Conservation (phyloP, 2,888 invertebrate genomes). For the Diaperis boleti region DNA sequence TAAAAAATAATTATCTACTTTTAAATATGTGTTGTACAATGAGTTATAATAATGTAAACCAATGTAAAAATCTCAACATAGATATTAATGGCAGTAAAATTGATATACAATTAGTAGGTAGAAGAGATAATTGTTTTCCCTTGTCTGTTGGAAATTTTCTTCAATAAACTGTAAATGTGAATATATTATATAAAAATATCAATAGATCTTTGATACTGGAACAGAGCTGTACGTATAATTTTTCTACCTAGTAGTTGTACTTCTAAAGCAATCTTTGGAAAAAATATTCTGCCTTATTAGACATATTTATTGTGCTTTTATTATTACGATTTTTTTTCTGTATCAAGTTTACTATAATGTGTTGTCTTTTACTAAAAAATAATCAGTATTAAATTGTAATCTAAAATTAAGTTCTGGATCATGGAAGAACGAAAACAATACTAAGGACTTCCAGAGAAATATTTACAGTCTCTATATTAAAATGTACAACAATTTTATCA, state of each 20-base stretch:
- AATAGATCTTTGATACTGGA: too few species aligned
- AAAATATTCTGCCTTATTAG: too few species aligned
- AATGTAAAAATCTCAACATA: neutral
- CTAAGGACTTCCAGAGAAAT: slow-evolving; percentile 24
- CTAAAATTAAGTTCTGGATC: slow-evolving; percentile 4
- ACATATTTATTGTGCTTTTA: neutral
- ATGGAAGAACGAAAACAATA: slow-evolving; percentile 31
- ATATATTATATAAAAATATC: too few species aligned
- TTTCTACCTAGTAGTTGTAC: too few species aligned
- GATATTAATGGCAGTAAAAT: neutral
- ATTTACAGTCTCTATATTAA: slow-evolving; percentile 39
- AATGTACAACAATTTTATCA: slow-evolving; percentile 37
- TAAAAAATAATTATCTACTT: neutral
- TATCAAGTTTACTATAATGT: neutral
- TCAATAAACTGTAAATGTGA: too few species aligned
- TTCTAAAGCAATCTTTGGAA: too few species aligned
- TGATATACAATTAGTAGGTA: neutral
- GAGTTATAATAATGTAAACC: neutral
- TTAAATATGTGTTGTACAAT: neutral
- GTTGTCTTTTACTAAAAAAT: neutral
- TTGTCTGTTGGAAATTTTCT: too few species aligned
- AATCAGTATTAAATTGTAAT: neutral
- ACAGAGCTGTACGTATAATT: too few species aligned
- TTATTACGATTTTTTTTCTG: too few species aligned
- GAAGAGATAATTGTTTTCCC: too few species aligned